Percentiles rank a stretch among this genome's conserved stretches.
phyloP scores from a whole-genome alignment of 2,113 vertebrate species.

The Lipophrys pholis region DNA sequence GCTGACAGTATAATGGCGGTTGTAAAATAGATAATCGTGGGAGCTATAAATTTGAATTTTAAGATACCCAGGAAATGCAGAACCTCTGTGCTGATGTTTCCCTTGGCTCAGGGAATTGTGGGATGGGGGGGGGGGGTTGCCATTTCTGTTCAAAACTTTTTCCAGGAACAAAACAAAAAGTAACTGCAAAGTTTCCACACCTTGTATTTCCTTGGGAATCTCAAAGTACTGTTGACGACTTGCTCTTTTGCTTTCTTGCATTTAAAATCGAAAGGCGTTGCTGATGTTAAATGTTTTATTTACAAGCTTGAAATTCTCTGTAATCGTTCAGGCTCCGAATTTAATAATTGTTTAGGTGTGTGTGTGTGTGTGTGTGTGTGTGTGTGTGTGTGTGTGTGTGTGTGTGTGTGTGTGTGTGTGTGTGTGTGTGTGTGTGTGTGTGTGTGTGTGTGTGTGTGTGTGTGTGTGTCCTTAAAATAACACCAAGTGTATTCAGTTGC shows the following conservation, averaged over 20 bases:
- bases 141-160: slow-evolving; percentile 29
- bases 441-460: no score
- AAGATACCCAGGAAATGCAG: not conserved
- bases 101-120: not conserved
- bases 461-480: not conserved
- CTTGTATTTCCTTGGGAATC: no score
- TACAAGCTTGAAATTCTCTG: no score
- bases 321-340: no score
- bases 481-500: not conserved
- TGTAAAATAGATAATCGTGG: slow-evolving; percentile 21
- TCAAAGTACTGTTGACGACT: no score
- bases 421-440: not conserved
- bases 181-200: slow-evolving; percentile 1
- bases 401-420: not conserved
- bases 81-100: not conserved
- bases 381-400: not conserved
- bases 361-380: no score
- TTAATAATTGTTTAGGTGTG: no score
- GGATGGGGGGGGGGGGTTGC: not conserved
- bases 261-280: no score
- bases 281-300: no score
- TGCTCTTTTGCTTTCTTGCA: not conserved
- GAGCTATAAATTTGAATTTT: slow-evolving; percentile 11
- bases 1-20: not conserved
- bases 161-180: slow-evolving; percentile 4